Evolutionary conservation across 2,113 vertebrate genomes (phyloP), one percentile per base, ranked within the genome.

Genomic region (Cynoglossus semilaevis): DNA sequence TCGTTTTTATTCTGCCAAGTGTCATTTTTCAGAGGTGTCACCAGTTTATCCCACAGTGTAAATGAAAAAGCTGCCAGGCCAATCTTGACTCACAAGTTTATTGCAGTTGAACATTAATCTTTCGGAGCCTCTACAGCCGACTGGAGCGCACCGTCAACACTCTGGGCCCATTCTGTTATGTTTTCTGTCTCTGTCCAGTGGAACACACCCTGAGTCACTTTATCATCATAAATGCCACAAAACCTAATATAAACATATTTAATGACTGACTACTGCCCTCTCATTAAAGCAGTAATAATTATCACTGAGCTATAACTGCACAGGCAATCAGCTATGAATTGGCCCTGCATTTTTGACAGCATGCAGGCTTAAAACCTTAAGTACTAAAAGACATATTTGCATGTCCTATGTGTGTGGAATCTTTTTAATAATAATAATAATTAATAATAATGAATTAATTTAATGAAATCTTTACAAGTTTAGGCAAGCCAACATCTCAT

Each of bases 61-160:
- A 43, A 57, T n/a, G 60, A n/a, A 50, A 54, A 61, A 35, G 4
- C 34, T 58, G 50, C 36, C 61, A 35, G 59, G 7, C 53, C 42
- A 0, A 51, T 53, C 69, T 52, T 63, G 69, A 74, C 74, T 34
- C 65, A 8, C 51, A 15, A 6, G 52, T 83, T 72, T 85, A 72
- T 76, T 80, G 74, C 51, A 46, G 77, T 82, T 79, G 79, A 84
- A 79, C 70, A 80, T 85, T 77, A 80, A 82, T 87, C 77, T 61
- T 38, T 47, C n/a, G 18, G 58, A 41, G 67, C 67, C 73, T 59
- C 54, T 40, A 68, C 52, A 67, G 58, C 52, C 35, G 37, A 36
- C 1, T 34, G 29, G 7, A 45, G 9, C 44, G 1, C 0, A 41
- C 44, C 18, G 52, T 29, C 48, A 49, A 58, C 36, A 3, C 0